Evolutionary conservation across 2,113 vertebrate species (phyloP).

Genomic region (Paracanthobrama guichenoti): DNA sequence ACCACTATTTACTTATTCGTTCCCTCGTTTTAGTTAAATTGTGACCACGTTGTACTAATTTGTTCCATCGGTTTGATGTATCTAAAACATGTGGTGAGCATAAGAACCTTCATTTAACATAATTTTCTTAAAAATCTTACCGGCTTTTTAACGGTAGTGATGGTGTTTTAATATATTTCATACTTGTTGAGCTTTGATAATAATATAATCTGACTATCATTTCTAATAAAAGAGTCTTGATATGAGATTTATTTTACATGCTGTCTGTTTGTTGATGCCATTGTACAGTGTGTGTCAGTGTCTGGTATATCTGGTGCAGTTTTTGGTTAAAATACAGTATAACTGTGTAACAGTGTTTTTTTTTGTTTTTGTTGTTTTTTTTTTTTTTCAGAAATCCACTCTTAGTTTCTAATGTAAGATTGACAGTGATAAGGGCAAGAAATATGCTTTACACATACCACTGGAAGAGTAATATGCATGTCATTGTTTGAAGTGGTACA

Average conservation of each 20-base stretch:
- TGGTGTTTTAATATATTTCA: too few relatives aligned
- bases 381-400: not conserved
- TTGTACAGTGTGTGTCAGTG: not conserved
- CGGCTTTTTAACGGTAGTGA: too few relatives aligned
- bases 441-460: slow-evolving; percentile 10
- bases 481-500: slow-evolving; percentile 28
- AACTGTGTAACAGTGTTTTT: not conserved
- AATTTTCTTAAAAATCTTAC: too few relatives aligned
- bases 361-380: not conserved
- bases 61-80: too few relatives aligned
- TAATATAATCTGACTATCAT: not conserved
- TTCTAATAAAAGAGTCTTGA: not conserved
- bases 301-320: not conserved
- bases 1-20: too few relatives aligned
- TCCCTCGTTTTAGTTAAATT: too few relatives aligned
- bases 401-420: not conserved
- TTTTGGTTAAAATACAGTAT: not conserved
- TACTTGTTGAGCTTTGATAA: not conserved
- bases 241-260: not conserved
- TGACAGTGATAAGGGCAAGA: slow-evolving; percentile 12
- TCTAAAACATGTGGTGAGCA: too few relatives aligned
- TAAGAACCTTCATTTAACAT: not conserved
- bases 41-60: too few relatives aligned
- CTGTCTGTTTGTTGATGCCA: not conserved
- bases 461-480: slow-evolving; percentile 29